These are phyloP conservation scores for Mandrillus leucophaeus DNA, from an alignment of 2,113 vertebrate species.

Conservation along the genomic window DNA sequence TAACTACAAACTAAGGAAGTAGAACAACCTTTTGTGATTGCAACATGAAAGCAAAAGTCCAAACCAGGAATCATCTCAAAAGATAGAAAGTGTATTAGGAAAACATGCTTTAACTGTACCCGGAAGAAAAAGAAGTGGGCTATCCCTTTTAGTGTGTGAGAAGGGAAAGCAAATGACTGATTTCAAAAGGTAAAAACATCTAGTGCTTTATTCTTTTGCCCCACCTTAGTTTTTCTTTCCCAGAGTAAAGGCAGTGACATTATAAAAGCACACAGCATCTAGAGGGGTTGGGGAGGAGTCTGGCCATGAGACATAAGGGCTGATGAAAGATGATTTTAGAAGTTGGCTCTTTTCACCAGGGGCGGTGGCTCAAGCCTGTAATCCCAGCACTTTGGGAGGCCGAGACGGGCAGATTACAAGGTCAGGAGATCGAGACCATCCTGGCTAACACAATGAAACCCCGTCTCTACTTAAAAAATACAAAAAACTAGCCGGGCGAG, in stretches of 20 bases:
- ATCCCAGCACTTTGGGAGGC: too few species aligned
- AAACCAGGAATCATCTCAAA: not conserved
- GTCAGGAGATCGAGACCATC: too few species aligned
- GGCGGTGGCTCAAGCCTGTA: too few species aligned
- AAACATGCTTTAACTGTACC: not conserved
- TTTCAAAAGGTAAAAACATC: not conserved
- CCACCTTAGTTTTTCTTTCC: not conserved
- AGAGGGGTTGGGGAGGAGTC: not conserved
- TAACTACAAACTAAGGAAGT: constrained; percentile 25
- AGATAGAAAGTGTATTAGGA: not conserved
- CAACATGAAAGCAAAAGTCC: constrained; percentile 27
- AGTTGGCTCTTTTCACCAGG: not conserved
- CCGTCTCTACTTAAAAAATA: too few species aligned
- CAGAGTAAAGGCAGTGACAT: not conserved
- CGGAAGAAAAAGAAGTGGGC: not conserved
- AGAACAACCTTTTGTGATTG: not conserved
- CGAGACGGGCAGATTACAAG: too few species aligned
- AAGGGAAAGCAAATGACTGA: not conserved
- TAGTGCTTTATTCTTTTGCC: not conserved
- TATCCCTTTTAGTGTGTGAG: not conserved
- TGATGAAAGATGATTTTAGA: not conserved
- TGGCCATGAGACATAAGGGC: not conserved
- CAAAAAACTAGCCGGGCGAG: too few species aligned
- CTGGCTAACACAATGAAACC: too few species aligned
- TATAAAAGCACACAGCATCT: not conserved